Evolutionary conservation across 2,888 invertebrate genomes (phyloP).

Genomic region (Penaeus monodon): DNA sequence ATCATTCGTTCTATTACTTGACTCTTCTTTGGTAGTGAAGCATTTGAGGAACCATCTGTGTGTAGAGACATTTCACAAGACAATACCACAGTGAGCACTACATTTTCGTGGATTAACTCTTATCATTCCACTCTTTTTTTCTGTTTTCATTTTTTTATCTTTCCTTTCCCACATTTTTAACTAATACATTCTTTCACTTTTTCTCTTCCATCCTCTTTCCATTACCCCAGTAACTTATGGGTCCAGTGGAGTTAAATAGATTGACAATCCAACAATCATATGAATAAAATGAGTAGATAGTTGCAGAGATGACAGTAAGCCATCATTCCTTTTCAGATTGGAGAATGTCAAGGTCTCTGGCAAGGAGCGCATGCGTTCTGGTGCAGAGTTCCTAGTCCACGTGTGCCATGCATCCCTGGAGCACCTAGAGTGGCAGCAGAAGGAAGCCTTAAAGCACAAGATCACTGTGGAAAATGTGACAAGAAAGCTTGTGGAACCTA

Average conservation of each 20-base stretch:
- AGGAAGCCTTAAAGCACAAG: neutral
- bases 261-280: neutral
- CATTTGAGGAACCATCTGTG: no score
- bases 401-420: constrained; percentile 13
- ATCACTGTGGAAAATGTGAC: neutral
- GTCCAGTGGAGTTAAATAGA: neutral
- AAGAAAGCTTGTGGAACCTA: no score
- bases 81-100: no score
- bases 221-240: neutral
- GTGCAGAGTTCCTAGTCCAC: constrained; percentile 3
- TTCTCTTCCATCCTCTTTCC: neutral
- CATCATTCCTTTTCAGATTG: neutral
- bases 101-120: no score
- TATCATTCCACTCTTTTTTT: no score
- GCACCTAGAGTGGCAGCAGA: neutral
- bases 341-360: neutral
- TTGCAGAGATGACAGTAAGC: no score
- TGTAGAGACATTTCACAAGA: no score
- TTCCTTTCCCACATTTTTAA: neutral
- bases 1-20: no score
- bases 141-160: neutral
- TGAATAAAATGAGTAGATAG: no score
- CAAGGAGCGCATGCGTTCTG: neutral
- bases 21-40: no score
- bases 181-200: neutral